Base-by-base conservation (phyloP, 2,888 invertebrate species). In the Lasioglossum malachurum region DNA sequence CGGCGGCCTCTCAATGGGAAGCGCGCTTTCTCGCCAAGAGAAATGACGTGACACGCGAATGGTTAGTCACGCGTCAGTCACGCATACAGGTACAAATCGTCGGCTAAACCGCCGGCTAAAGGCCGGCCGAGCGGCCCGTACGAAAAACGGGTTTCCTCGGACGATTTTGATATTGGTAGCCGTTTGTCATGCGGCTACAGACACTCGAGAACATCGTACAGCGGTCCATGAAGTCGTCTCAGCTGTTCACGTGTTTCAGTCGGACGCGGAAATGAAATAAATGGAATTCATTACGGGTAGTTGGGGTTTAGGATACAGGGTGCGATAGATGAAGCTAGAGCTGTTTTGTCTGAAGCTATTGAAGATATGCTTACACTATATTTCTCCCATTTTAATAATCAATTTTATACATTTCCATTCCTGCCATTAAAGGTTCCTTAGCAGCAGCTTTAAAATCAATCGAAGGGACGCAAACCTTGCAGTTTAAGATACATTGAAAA, bases 11-110 rank as follows among this genome's bases (percentile, higher is more conserved):
- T 80, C 77, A 64, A 83, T 82, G 78, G 80, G 83, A 86, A 82
- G 85, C 82, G 71, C 78, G 73, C 44, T 73, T 73, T 76, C 88
- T 57, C 64, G 87, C 81, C 75, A 91, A 90, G 91, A 91, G 91
- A 92, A 91, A 91, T 91, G 91, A 91, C 87, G 83, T 86, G 92
- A 92, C 91, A 91, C 87, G 91, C 90, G 84, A 91, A 84, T 85
- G 92, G 91, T 91, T 91, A 88, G 92, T 92, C 91, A 91, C 88
- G 89, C 91, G 92, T 91, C 91, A 83, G 86, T 91, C 91, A 84
- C 88, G 90, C 88, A 75, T 84, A 89, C 91, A 82, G 84, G 79
- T 89, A 89, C 91, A 91, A 91, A 91, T 91, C 87, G 86, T 84
- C 75, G 78, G 83, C 80, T 60, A 81, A 89, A 86, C 78, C 82